Base-by-base conservation (phyloP, 2,888 invertebrate genomes). In the Peribatodes rhomboidaria region DNA sequence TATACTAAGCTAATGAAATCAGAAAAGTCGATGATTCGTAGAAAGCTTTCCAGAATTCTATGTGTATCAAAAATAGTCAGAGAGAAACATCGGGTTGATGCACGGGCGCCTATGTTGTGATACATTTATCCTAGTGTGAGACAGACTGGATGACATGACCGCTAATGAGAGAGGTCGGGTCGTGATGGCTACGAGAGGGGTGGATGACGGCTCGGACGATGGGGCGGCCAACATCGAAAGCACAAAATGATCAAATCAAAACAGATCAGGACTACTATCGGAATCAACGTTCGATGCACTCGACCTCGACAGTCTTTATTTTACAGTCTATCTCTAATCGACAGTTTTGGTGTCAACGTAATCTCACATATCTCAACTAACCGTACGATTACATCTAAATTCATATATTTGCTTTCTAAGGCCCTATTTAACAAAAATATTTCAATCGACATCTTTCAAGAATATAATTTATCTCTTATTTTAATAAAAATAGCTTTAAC, bases 101-200 rank as follows among this genome's bases (percentile, higher is more conserved):
- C 85, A 88, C 90, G 92, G 92, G 93, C 93, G 92, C 91, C 87
- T 92, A 92, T 81, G 82, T 92, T 93, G 93, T 93, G 93, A 93
- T 93, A 93, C 93, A 92, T 87, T 92, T 92, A 93, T 92, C 93
- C 89, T 88, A 85, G 82, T 84, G 88, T 89, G 91, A 87, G 80
- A 86, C 79, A 88, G 83, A 86, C 86, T 85, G 87, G 31, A 89
- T 88, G 86, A 73, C 78, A 89, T 89, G 89, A 85, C 85, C 84
- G 78, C 92, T 92, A 92, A 90, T 91, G 92, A 89, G 68, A 89
- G 68, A 88, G 86, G 85, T 86, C 87, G 86, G 88, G 87, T 84
- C 78, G 88, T 87, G 89, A 83, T 86, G 87, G 71, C 85, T 87
- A 86, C 67, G 67, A 80, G 86, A 82, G 75, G 75, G 78, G 77